Base-by-base conservation (phyloP, 2,888 invertebrate species). In the Melieria omissa region DNA sequence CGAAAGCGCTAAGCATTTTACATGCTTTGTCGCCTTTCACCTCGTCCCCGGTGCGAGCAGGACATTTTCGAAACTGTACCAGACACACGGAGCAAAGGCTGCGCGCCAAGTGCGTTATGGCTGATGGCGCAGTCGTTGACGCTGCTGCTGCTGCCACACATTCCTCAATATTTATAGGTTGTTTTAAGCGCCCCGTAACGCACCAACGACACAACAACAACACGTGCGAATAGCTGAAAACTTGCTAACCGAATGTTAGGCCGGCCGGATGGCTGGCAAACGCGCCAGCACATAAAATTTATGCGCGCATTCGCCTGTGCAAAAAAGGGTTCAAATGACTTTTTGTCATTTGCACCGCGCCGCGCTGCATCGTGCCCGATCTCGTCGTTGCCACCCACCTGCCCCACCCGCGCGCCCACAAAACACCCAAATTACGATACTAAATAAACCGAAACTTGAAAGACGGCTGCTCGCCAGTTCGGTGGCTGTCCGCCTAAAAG, bases 121-220 rank as follows among this genome's bases (percentile, higher is more conserved):
- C 14, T 52, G 12, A 49, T n/a, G 52, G n/a, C 14, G 8, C 52
- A 8, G 14, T 12, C 9, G 14, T 52, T 52, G 5, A 6, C 12
- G 14, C 6, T 49, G 49, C 49, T 8, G 9, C 12, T 49, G 5
- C 12, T 14, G 14, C 52, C 12, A 12, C 14, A 14, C 69, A 63
- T 62, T 63, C 62, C 69, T 69, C 69, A 63, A 69, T 69, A 69
- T 69, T 69, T 69, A 69, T 69, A 69, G 69, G 63, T 46, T n/a
- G 62, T 46, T 63, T 57, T 42, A 52, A 69, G 63, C 57, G 47
- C 12, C 12, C 49, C 12, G 49, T 3, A 49, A 49, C 49, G 12
- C 8, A 12, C 14, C 12, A 52, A 9, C 29, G 29, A 29, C 29
- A 29, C 29, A 29, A 29, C 29, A 29, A 29, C 29, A 29, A 29